Conservation (phyloP, 2,888 invertebrate genomes). For the Allacma fusca region DNA sequence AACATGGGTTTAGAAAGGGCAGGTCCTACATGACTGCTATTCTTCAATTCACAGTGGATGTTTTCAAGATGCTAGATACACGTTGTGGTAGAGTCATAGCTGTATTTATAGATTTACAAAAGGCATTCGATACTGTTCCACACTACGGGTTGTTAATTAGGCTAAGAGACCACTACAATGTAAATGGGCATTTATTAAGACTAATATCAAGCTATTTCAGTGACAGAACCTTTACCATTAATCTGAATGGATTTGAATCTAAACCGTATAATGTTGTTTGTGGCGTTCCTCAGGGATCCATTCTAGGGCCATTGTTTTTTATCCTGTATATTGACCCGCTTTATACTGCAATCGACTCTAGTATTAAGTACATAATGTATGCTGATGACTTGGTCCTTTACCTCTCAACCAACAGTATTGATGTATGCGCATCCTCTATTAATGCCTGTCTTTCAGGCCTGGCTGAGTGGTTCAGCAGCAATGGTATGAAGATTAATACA, state of each 20-base stretch:
- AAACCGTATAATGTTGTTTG: neutral
- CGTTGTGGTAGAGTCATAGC: neutral
- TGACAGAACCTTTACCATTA: neutral
- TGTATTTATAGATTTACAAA: conserved; percentile 13
- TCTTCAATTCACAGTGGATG: neutral
- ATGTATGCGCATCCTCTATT: neutral
- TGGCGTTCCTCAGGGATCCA: neutral
- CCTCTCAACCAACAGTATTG: too few species aligned
- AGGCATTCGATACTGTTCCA: conserved; percentile 10
- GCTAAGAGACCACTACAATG: neutral
- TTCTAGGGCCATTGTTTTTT: neutral
- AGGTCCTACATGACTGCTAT: neutral
- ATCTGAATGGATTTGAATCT: neutral
- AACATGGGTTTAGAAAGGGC: conserved; percentile 5
- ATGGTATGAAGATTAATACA: too few species aligned
- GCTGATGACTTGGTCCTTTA: neutral
- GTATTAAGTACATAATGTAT: neutral
- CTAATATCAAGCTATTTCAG: neutral
- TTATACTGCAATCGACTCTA: neutral
- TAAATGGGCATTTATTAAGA: neutral
- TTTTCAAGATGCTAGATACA: neutral
- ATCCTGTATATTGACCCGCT: neutral
- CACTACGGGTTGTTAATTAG: neutral
- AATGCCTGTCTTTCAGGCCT: neutral
- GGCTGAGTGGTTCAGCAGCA: neutral